Evolutionary conservation across 2,113 vertebrate genomes (phyloP), one percentile per base, ranked within the genome.

Genomic region (Guaruba guarouba): DNA sequence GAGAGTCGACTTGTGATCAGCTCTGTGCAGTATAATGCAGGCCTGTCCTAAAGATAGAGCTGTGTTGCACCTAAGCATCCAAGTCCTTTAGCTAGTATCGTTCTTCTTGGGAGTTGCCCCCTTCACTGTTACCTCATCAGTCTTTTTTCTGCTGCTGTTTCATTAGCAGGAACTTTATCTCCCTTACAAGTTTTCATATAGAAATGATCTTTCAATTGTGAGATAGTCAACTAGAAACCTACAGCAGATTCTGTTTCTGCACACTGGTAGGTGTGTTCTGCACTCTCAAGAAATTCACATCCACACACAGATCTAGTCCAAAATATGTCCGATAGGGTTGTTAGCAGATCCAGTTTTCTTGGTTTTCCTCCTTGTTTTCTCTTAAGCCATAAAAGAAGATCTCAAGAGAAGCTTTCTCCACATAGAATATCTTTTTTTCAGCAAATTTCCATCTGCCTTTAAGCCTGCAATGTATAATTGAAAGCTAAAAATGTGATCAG

Each of bases 401-500:
- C 33, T 84, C 46, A 55, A 51, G 62, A 84, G 23, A 73, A 35
- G 4, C 49, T 81, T 82, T 82, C 22, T 71, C 52, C 20, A 20
- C 8, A 68, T 2, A 20, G 11, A 78, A 33, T 79, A 63, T 43
- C 1, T 76, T 55, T 59, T 57, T 90, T 75, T 11, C 44, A 55
- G 10, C 12, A 69, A 88, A 82, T 75, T 75, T 24, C 33, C 35
- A 1, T 28, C 20, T 76, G 44, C 69, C 29, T 85, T 91, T 71
- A 82, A 76, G 79, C 59, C 28, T 9, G 0, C 41, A 67, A 33
- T 24, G 35, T 31, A 15, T 51, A 92, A 79, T n/a, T 85, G 66
- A 89, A 86, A 92, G 73, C 27, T 31, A 71, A 86, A 83, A 83
- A 46, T 23, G n/a, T 18, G 20, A 82, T 88, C 80, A 84, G 46